phyloP scores from a whole-genome alignment of 2,797 vertebrate species.

The Poecilia wingei region DNA sequence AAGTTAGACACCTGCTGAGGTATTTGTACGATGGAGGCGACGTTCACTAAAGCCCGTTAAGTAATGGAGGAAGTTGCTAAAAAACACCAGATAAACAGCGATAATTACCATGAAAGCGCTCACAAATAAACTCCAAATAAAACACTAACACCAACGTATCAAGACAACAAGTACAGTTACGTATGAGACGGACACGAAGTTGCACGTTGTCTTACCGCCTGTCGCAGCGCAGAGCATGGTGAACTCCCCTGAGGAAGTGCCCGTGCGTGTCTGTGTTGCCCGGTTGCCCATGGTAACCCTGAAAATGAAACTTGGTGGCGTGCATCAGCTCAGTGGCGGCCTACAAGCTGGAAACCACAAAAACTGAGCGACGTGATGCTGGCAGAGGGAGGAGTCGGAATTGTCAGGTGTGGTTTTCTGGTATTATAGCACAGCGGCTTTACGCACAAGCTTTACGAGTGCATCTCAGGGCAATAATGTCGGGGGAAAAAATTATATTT shows the following conservation, averaged over 20 bases:
- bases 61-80: constrained; percentile 25
- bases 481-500: no score
- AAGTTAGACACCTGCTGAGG: not conserved
- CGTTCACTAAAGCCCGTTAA: not conserved
- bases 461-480: not conserved
- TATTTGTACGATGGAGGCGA: not conserved
- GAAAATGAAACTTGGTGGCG: constrained; percentile 44
- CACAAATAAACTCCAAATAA: not conserved
- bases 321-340: constrained; percentile 4
- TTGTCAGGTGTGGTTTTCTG: constrained; percentile 1
- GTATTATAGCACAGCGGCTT: not conserved
- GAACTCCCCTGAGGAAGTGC: constrained; percentile 53
- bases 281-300: constrained; percentile 62
- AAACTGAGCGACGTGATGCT: not conserved
- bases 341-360: constrained; percentile 8
- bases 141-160: not conserved
- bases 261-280: constrained; percentile 53
- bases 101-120: not conserved
- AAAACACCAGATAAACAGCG: not conserved
- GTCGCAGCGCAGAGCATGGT: not conserved
- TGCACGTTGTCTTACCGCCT: constrained; percentile 41
- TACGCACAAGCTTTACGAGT: not conserved
- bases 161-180: not conserved
- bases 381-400: constrained; percentile 17
- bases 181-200: not conserved